Evolutionary conservation across 2,888 invertebrate species (phyloP).

Genomic region (Leptopilina drosophilae): DNA sequence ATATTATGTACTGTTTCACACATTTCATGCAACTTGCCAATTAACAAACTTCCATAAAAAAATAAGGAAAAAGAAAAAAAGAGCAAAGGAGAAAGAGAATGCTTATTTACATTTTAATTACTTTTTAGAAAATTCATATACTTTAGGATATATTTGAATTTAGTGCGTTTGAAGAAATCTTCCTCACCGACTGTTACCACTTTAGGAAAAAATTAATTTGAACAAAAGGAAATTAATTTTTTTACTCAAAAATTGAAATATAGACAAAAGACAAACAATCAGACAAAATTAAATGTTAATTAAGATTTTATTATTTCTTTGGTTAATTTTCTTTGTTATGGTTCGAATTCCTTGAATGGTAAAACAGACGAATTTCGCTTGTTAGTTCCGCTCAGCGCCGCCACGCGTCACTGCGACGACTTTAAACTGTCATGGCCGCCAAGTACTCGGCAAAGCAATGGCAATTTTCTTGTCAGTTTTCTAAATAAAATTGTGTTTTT

Average conservation of each 20-base stretch:
- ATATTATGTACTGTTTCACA: not conserved
- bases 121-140: slow-evolving; percentile 3
- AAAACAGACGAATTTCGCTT: not conserved
- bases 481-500: slow-evolving; percentile 67
- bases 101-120: slow-evolving; percentile 39
- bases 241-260: too few relatives aligned
- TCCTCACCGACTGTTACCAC: not conserved
- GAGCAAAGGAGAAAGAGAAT: not conserved
- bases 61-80: not conserved
- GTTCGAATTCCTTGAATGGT: not conserved
- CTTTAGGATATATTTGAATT: too few relatives aligned
- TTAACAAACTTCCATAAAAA: slow-evolving; percentile 16
- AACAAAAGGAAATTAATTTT: too few relatives aligned
- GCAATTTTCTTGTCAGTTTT: slow-evolving; percentile 70
- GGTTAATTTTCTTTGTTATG: too few relatives aligned
- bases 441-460: slow-evolving; percentile 70
- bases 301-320: too few relatives aligned
- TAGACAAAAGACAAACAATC: too few relatives aligned
- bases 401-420: slow-evolving; percentile 49
- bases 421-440: slow-evolving; percentile 71
- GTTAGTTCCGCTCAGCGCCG: not conserved
- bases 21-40: slow-evolving; percentile 15
- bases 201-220: not conserved
- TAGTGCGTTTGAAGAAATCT: not conserved
- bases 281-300: too few relatives aligned